phyloP scores from a whole-genome alignment of 2,797 vertebrate species.

The Fundulus diaphanus region DNA sequence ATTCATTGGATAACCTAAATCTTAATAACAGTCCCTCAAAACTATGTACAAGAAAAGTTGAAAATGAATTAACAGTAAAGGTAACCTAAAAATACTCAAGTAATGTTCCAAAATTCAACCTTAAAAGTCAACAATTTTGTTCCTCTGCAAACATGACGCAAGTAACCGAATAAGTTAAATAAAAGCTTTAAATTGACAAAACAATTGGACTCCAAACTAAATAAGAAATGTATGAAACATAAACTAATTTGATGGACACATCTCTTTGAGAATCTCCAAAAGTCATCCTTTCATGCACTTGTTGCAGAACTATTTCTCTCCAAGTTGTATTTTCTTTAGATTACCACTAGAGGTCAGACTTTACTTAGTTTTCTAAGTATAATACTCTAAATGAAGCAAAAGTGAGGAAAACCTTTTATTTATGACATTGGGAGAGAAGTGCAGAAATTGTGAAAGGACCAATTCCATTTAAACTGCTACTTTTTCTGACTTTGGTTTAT shows the following conservation, averaged over 20 bases:
- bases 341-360: slow-evolving; percentile 58
- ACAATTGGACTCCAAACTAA: background rate
- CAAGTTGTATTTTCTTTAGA: background rate
- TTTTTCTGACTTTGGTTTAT: background rate
- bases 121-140: background rate
- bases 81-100: background rate
- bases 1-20: background rate
- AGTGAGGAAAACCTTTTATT: background rate
- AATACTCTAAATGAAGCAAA: too few relatives aligned
- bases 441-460: background rate
- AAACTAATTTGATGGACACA: background rate
- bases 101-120: background rate
- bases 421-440: background rate
- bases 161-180: background rate
- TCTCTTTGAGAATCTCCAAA: background rate
- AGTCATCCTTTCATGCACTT: background rate
- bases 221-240: background rate
- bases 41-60: background rate
- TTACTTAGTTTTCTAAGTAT: background rate
- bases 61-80: background rate
- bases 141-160: background rate
- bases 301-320: background rate
- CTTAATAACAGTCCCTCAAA: background rate
- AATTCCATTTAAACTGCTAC: background rate
- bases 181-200: background rate